Percentiles rank a stretch among this genome's conserved stretches.
Conservation (phyloP, 2,113 vertebrate genomes). For the Pedetes capensis region DNA sequence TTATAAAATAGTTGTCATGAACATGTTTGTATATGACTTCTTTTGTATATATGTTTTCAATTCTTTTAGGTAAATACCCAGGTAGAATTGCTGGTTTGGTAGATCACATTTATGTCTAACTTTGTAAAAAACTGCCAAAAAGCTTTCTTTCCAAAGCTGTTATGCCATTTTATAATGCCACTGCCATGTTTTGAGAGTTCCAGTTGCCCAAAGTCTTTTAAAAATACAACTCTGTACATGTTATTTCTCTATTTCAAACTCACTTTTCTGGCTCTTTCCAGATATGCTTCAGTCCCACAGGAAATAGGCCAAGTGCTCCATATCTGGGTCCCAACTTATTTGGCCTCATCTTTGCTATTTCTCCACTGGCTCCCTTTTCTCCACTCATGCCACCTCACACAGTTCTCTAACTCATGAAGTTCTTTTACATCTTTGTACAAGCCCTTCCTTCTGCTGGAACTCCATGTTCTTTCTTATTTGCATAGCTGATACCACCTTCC, state of each 20-base stretch:
- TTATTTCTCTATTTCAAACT: not conserved
- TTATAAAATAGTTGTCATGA: not conserved
- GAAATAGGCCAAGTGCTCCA: not conserved
- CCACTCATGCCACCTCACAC: not conserved
- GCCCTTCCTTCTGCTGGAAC: not conserved
- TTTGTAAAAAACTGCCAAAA: not conserved
- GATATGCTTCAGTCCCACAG: not conserved
- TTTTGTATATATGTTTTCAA: not conserved
- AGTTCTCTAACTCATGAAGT: not conserved
- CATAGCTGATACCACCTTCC: not conserved
- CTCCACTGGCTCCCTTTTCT: not conserved
- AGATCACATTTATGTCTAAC: not conserved
- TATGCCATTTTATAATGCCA: constrained; percentile 8
- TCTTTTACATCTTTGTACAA: not conserved
- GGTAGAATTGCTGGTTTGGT: not conserved
- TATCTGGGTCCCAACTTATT: not conserved
- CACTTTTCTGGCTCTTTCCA: not conserved
- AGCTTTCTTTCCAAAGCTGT: constrained; percentile 19
- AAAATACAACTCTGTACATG: constrained; percentile 16
- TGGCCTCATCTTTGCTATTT: not conserved
- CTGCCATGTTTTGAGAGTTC: not conserved
- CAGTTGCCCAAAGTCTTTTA: not conserved
- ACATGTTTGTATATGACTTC: not conserved
- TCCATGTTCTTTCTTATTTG: constrained; percentile 23
- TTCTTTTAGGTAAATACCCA: constrained; percentile 19